A percentile compares a stretch with the other conserved stretches of the same genome.
These are phyloP conservation scores for Clepsis dumicolana DNA, from an alignment of 2,888 invertebrate species.

Conservation along the genomic window DNA sequence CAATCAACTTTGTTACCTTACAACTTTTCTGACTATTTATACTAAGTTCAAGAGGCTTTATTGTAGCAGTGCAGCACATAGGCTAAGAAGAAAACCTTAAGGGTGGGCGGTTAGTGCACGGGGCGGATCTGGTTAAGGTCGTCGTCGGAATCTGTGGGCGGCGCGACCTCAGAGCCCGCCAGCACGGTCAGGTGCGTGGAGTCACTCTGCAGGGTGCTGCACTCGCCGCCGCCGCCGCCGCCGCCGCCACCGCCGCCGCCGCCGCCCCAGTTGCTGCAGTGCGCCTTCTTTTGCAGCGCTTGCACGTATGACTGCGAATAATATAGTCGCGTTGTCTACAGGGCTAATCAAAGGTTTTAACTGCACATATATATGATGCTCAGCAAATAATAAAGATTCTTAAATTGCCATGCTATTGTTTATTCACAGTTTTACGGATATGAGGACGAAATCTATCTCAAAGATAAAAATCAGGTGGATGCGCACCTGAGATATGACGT, in stretches of 20 bases:
- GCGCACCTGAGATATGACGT: conserved; percentile 94
- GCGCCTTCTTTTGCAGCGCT: conserved; percentile 91
- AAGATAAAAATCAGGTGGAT: background rate
- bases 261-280: conserved; percentile 84
- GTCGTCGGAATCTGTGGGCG: conserved; percentile 88
- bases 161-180: conserved; percentile 87
- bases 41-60: background rate
- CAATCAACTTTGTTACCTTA: too few species aligned
- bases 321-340: too few species aligned
- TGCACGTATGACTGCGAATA: conserved; percentile 90
- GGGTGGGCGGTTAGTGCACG: conserved; percentile 56
- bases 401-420: too few species aligned
- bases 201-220: conserved; percentile 92
- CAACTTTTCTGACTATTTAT: too few species aligned
- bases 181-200: conserved; percentile 92
- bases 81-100: background rate
- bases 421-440: too few species aligned
- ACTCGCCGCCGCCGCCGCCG: conserved; percentile 89
- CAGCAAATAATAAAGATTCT: too few species aligned
- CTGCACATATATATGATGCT: too few species aligned
- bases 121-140: conserved; percentile 75
- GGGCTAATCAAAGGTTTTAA: too few species aligned
- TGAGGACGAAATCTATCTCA: too few species aligned
- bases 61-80: background rate
- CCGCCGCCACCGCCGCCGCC: conserved; percentile 86